Evolutionary conservation across 1,140 invertebrate genomes (phyloP), one percentile per base, ranked within the genome.

Genomic region (Tenebrio molitor): DNA sequence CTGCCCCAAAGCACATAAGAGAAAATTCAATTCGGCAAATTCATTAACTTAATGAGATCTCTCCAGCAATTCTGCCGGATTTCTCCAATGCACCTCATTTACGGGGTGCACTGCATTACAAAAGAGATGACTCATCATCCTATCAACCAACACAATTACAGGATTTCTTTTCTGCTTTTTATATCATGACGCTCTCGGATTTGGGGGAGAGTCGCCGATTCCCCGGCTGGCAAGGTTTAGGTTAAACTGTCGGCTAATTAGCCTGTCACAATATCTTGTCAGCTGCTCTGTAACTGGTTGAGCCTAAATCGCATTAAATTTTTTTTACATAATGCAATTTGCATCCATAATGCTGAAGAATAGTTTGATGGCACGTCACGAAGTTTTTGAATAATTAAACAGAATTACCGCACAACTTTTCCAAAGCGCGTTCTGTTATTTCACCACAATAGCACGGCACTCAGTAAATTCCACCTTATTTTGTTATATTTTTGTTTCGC

Each of bases 1-100:
- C 23, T 23, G 1, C 34, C 16, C 15, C 10, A 39, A 12, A 12
- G 7, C 17, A 17, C 17, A 53, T 53, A 53, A 17, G 17, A n/a
- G 53, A 62, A 62, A 62, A 62, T 62, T 62, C 53, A 34, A 66
- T 66, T 66, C 39, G 36, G 36, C 36, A 66, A 66, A 66, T 42
- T 66, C 34, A 19, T 66, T 66, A 66, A 66, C 21, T 42, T 42
- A 66, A 58, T 58, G 50, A 58, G 23, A 58, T 25, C 23, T 39
- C 12, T 39, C 7, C 2, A 12, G 36, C 12, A 12, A 39, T 39
- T 12, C 36, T 39, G 36, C 7, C 21, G 50, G 50, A 12, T 58
- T 58, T 58, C 21, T 25, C 21, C 25, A 58, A n/a, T 58, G 50
- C 50, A 53, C 46, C 46, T 53, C 46, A 29, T 58, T 58, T 58